Evolutionary conservation across 2,113 vertebrate species (phyloP), one percentile per base, ranked within the genome.

Genomic region (Syngnathus floridae): DNA sequence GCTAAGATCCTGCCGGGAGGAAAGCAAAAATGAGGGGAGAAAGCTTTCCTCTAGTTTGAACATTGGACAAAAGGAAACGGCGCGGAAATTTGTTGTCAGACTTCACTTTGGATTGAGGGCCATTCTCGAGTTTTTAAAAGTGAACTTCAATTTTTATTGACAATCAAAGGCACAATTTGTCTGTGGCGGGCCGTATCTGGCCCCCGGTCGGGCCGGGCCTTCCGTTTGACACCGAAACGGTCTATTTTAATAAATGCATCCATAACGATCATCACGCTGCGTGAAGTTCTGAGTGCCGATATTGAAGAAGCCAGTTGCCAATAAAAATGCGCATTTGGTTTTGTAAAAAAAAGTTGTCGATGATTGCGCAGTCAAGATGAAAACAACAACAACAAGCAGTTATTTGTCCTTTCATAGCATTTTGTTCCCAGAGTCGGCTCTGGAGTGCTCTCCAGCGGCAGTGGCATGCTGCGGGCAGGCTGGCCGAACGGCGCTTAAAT

Each of bases 361-460:
- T 61, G 13, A 61, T 41, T 62, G 22, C 45, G 72, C 59, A 62
- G 52, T 56, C 35, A 35, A 35, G 26, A 35, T 56, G 54, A 1
- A 1, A 31, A 31, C 26, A 3, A 10, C 5, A 35, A 6, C 13
- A 35, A 55, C 7, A 46, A 46, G 4, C 43, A 0, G 43, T 16
- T 69, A 43, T 46, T 58, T 60, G 22, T 7, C 45, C 49, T 45
- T 74, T 66, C 38, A 63, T 37, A 72, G 66, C 61, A 55, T 82
- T 76, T 80, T 78, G 68, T 71, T 72, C 61, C 68, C 65, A 41
- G 19, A 3, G 19, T 58, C 36, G 26, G 49, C 65, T 75, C 68
- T 61, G 63, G 71, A 80, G 86, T 78, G 73, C 73, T 55, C 77
- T 81, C 8, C 14, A 77, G 64, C 51, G 16, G 0, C 63, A 70